These are phyloP conservation scores for Drosophila bocqueti DNA, from an alignment of 1,140 invertebrate genomes.

Conservation along the genomic window DNA sequence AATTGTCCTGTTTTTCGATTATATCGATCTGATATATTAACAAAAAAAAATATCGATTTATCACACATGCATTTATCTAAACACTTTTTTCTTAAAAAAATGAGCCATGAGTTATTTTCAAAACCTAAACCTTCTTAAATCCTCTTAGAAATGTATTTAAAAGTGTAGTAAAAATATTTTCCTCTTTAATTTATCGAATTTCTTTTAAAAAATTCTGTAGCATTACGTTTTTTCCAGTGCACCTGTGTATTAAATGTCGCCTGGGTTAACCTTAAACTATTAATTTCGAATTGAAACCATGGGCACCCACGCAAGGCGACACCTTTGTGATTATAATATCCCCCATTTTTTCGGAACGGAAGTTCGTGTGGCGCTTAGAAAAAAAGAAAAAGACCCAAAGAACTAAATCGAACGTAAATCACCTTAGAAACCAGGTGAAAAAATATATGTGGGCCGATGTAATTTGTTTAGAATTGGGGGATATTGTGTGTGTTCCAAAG, in stretches of 20 bases:
- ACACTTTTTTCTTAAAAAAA: too few species aligned
- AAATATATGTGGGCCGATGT: constrained; percentile 45
- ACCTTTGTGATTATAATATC: constrained; percentile 35
- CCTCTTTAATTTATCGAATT: too few species aligned
- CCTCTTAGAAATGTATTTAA: neutral
- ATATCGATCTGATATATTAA: too few species aligned
- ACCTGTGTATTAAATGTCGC: constrained; percentile 32
- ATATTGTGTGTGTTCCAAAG: constrained; percentile 25
- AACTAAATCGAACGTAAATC: constrained; percentile 64
- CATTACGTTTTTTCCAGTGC: neutral
- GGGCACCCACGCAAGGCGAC: constrained; percentile 68
- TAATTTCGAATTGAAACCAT: constrained; percentile 73
- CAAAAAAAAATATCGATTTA: too few species aligned
- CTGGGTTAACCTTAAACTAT: constrained; percentile 51
- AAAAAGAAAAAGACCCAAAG: constrained; percentile 33
- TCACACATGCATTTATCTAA: too few species aligned
- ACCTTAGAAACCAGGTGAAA: constrained; percentile 43
- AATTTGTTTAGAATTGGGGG: constrained; percentile 37
- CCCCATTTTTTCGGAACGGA: constrained; percentile 52
- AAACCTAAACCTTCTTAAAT: too few species aligned
- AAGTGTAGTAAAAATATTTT: neutral
- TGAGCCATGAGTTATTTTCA: too few species aligned
- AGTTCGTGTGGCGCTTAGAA: constrained; percentile 79
- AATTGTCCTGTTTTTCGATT: too few species aligned
- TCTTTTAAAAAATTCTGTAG: too few species aligned